A percentile compares a stretch with the other conserved stretches of the same genome.
These are phyloP conservation scores for Caenorhabditis angaria DNA, from an alignment of 2,888 invertebrate genomes.

Conservation along the genomic window DNA sequence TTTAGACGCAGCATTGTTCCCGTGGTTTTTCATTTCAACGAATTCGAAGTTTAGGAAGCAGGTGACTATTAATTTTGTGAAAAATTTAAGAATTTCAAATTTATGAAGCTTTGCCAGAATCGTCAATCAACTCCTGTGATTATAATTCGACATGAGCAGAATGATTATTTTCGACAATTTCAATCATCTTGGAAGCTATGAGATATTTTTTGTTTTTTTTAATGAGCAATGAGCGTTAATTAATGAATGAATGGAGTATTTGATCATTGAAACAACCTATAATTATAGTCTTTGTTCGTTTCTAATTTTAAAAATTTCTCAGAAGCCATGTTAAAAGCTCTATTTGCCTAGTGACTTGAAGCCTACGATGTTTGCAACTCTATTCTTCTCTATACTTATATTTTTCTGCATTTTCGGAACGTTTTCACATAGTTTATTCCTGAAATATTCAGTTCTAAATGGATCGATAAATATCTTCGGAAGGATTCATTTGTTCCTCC, in stretches of 20 bases:
- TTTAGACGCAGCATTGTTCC: neutral
- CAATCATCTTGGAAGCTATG: neutral
- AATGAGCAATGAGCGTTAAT: no score
- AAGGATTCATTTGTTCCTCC: neutral
- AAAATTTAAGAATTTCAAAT: no score
- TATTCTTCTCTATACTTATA: neutral
- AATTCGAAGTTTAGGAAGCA: neutral
- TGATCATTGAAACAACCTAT: no score
- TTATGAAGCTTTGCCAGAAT: no score
- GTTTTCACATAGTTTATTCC: neutral
- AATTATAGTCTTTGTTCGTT: no score
- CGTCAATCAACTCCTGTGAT: neutral
- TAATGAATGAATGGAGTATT: no score
- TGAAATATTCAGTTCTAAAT: neutral
- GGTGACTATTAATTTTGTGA: neutral
- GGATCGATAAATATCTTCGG: neutral
- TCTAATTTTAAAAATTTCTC: no score
- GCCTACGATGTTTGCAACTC: neutral
- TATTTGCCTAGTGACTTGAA: no score
- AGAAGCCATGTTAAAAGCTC: no score
- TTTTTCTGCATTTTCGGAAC: neutral
- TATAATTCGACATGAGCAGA: neutral
- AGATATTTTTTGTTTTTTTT: no score
- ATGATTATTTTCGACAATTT: neutral
- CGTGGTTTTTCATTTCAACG: neutral